phyloP scores from a whole-genome alignment of 2,797 vertebrate species.

The Decapterus maruadsi region DNA sequence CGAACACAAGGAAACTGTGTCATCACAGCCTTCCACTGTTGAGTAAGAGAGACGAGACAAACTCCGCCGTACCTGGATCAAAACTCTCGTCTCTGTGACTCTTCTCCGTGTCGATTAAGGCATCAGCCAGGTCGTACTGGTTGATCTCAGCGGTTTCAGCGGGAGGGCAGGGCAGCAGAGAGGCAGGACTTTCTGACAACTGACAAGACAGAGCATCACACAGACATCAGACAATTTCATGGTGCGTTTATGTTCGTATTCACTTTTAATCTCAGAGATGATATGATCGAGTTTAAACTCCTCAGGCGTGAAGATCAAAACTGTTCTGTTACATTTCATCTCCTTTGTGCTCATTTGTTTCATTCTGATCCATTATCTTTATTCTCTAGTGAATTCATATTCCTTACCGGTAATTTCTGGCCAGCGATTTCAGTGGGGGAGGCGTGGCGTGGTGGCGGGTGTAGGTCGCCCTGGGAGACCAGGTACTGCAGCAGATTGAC shows the following conservation, averaged over 20 bases:
- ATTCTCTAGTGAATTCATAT: not conserved
- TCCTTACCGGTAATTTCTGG: slow-evolving; percentile 91
- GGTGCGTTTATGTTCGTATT: not conserved
- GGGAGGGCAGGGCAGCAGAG: slow-evolving; percentile 86
- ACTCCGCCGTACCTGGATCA: slow-evolving; percentile 73
- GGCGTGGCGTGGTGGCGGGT: slow-evolving; percentile 88
- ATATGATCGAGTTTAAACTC: not conserved
- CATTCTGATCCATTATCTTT: not conserved
- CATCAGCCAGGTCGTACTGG: slow-evolving; percentile 92
- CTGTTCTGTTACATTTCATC: not conserved
- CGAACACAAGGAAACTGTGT: not conserved
- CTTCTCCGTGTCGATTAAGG: slow-evolving; percentile 92
- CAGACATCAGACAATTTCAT: not conserved
- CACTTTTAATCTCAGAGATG: too few relatives aligned
- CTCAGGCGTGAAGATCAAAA: not conserved
- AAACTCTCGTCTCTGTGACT: slow-evolving; percentile 79
- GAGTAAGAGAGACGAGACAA: not conserved
- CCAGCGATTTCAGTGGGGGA: slow-evolving; percentile 94
- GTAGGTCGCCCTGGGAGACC: slow-evolving; percentile 89
- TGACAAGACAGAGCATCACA: slow-evolving; percentile 50
- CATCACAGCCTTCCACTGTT: not conserved
- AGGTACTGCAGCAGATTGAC: slow-evolving; percentile 93
- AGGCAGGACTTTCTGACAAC: slow-evolving; percentile 88
- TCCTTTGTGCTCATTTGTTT: not conserved
- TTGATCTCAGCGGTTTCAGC: slow-evolving; percentile 94